These are phyloP conservation scores for Otus sunia DNA, from an alignment of 2,113 vertebrate species.

Conservation along the genomic window DNA sequence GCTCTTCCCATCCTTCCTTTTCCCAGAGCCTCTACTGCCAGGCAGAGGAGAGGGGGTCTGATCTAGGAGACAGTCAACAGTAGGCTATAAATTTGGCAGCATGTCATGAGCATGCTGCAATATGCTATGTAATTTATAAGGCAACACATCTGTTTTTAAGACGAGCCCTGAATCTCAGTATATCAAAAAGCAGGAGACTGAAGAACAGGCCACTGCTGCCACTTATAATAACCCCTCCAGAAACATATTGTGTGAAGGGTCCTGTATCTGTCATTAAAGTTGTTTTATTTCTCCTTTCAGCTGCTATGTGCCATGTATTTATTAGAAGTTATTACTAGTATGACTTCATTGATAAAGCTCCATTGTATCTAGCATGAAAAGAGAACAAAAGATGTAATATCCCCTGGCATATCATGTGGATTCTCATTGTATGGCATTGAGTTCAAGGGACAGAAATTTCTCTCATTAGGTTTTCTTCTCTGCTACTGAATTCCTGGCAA, in stretches of 20 bases:
- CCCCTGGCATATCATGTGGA: background rate
- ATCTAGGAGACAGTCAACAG: background rate
- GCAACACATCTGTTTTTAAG: background rate
- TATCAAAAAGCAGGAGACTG: background rate
- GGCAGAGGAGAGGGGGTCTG: background rate
- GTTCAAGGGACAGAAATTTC: background rate
- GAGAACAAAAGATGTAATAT: constrained; percentile 10
- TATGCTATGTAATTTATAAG: background rate
- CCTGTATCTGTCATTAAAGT: background rate
- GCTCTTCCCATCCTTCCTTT: background rate
- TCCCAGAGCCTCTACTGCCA: background rate
- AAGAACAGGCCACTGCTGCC: background rate
- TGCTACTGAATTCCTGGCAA: background rate
- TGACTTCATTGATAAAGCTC: background rate
- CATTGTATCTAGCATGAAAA: background rate
- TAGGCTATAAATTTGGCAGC: background rate
- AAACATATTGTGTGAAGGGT: background rate
- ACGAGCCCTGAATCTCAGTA: background rate
- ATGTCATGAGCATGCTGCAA: background rate
- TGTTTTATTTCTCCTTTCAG: constrained; percentile 29
- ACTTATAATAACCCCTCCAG: background rate
- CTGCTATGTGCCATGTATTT: background rate
- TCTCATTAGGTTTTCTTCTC: background rate
- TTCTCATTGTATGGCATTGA: background rate
- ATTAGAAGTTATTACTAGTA: background rate